phyloP scores from a whole-genome alignment of 2,888 invertebrate species.

The Vannuccia rotundouncinata region DNA sequence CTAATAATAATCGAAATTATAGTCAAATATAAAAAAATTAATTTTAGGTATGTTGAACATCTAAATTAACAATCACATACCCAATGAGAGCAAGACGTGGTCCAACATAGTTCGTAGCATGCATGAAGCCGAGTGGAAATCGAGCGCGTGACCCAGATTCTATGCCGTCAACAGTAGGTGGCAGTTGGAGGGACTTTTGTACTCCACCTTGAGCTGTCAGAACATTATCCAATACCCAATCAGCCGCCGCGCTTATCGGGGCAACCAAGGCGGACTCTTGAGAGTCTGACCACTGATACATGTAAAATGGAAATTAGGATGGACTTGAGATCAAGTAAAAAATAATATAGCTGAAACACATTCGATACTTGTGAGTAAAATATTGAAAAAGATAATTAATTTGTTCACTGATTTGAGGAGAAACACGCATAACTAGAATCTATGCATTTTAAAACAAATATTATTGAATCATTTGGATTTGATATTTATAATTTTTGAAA shows the following conservation, averaged over 20 bases:
- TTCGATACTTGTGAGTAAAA: background rate
- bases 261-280: background rate
- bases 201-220: background rate
- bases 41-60: too few relatives aligned
- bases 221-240: background rate
- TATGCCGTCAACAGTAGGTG: conserved; percentile 65
- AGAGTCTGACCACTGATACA: background rate
- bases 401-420: too few relatives aligned
- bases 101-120: conserved; percentile 76
- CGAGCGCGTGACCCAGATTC: conserved; percentile 67
- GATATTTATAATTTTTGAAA: too few relatives aligned
- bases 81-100: conserved; percentile 77
- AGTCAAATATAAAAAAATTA: too few relatives aligned
- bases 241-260: background rate
- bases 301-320: too few relatives aligned
- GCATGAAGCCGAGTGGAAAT: conserved; percentile 85
- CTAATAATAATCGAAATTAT: too few relatives aligned
- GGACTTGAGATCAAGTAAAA: too few relatives aligned
- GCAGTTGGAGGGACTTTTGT: conserved; percentile 59
- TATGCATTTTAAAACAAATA: too few relatives aligned
- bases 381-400: background rate
- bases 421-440: too few relatives aligned
- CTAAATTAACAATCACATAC: too few relatives aligned
- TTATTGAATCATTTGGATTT: too few relatives aligned
- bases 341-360: too few relatives aligned